phyloP scores from a whole-genome alignment of 2,888 invertebrate genomes.

The Stomorhina lunata region DNA sequence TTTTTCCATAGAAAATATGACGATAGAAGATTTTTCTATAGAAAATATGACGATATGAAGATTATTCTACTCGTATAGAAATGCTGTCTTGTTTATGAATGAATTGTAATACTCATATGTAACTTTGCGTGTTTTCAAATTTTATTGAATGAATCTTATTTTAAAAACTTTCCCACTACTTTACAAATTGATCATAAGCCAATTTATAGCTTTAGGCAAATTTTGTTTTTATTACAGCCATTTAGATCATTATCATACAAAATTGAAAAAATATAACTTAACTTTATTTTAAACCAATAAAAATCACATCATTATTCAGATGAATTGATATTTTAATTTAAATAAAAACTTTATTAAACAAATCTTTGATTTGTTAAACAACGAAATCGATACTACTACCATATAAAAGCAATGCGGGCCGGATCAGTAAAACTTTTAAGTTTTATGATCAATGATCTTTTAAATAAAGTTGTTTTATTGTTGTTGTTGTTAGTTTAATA shows the following conservation, averaged over 20 bases:
- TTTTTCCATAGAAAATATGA: no score
- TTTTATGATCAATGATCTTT: constrained; percentile 19
- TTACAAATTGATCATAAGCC: background rate
- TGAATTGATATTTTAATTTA: constrained; percentile 54
- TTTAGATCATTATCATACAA: background rate
- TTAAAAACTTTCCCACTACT: background rate
- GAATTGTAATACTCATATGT: no score
- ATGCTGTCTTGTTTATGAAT: no score
- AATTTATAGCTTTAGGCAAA: constrained; percentile 26
- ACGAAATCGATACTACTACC: background rate
- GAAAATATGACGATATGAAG: no score
- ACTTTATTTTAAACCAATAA: constrained; percentile 49
- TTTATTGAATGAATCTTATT: constrained; percentile 36
- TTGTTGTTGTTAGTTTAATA: background rate
- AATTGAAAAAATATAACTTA: constrained; percentile 8
- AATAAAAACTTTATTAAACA: constrained; percentile 4
- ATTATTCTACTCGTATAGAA: no score
- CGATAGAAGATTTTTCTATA: no score
- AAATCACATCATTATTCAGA: constrained; percentile 61
- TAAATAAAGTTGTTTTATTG: constrained; percentile 38
- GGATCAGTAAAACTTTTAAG: constrained; percentile 15
- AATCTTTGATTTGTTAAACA: background rate
- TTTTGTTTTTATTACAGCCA: background rate
- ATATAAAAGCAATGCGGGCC: constrained; percentile 9
- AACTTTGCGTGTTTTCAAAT: no score